phyloP scores from a whole-genome alignment of 2,797 vertebrate species.

The Amazona ochrocephala region DNA sequence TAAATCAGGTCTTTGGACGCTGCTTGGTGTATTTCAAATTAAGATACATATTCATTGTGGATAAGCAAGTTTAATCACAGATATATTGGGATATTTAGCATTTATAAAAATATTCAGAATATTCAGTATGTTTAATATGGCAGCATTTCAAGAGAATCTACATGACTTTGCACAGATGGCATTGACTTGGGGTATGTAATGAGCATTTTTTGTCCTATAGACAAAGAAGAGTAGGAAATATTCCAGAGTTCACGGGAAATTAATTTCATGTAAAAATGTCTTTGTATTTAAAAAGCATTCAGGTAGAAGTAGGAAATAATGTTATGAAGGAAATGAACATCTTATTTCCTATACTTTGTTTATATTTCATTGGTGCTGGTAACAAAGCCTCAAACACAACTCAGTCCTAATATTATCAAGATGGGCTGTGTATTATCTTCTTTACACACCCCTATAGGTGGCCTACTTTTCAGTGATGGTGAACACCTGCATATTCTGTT shows the following conservation, averaged over 20 bases:
- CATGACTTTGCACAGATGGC: slow-evolving; percentile 24
- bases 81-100: slow-evolving; percentile 56
- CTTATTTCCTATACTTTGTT: background rate
- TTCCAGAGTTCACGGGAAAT: background rate
- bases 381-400: background rate
- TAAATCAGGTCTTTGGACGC: background rate
- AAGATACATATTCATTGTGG: slow-evolving; percentile 68
- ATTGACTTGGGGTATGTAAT: slow-evolving; percentile 11
- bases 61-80: slow-evolving; percentile 57
- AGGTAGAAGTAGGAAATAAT: background rate
- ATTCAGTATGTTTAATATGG: slow-evolving; percentile 50
- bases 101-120: slow-evolving; percentile 67
- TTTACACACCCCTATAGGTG: background rate
- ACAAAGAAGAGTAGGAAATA: background rate
- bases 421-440: background rate
- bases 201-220: slow-evolving; percentile 18
- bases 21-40: slow-evolving; percentile 45
- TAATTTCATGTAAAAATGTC: background rate
- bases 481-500: background rate
- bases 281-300: background rate
- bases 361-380: background rate
- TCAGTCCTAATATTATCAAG: background rate
- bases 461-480: background rate
- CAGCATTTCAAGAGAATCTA: slow-evolving; percentile 55
- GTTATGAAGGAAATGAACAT: background rate